These are phyloP conservation scores for Halictus ligatus DNA, from an alignment of 2,888 invertebrate genomes.

Conservation along the genomic window DNA sequence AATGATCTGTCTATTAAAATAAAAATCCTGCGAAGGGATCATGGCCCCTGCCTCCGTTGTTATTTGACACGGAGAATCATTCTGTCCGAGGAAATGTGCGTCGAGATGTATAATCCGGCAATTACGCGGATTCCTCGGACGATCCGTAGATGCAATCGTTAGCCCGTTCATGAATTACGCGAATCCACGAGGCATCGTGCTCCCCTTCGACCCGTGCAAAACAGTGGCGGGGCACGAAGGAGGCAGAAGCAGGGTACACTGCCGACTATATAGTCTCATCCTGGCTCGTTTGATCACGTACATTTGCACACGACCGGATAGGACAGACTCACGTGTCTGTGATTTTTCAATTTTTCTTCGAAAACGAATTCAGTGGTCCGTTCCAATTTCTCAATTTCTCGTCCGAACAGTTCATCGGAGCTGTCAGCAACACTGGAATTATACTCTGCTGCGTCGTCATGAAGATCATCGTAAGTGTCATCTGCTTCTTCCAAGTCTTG, in stretches of 20 bases:
- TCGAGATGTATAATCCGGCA: background rate
- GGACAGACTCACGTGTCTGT: slow-evolving; percentile 55
- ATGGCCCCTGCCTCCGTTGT: background rate
- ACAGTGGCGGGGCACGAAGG: slow-evolving; percentile 68
- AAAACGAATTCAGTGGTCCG: slow-evolving; percentile 17
- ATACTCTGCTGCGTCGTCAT: slow-evolving; percentile 58
- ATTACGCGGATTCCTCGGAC: slow-evolving; percentile 1
- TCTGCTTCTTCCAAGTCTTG: background rate
- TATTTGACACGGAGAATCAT: background rate
- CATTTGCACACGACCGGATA: slow-evolving; percentile 47
- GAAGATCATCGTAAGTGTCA: slow-evolving; percentile 77
- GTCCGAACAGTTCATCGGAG: background rate
- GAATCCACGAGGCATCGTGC: slow-evolving; percentile 59
- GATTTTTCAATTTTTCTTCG: background rate
- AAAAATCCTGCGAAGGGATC: background rate
- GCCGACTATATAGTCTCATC: slow-evolving; percentile 69
- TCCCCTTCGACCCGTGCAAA: slow-evolving; percentile 64
- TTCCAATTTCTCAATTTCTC: background rate
- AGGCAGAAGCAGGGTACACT: slow-evolving; percentile 62
- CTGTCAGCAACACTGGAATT: background rate
- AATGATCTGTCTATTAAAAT: background rate
- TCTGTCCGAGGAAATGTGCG: background rate
- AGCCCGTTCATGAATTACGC: slow-evolving; percentile 61
- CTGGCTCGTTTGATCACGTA: slow-evolving; percentile 58
- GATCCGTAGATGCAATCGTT: slow-evolving; percentile 33